Evolutionary conservation across 2,113 vertebrate species (phyloP), one percentile per base, ranked within the genome.

Genomic region (Clupea harengus): DNA sequence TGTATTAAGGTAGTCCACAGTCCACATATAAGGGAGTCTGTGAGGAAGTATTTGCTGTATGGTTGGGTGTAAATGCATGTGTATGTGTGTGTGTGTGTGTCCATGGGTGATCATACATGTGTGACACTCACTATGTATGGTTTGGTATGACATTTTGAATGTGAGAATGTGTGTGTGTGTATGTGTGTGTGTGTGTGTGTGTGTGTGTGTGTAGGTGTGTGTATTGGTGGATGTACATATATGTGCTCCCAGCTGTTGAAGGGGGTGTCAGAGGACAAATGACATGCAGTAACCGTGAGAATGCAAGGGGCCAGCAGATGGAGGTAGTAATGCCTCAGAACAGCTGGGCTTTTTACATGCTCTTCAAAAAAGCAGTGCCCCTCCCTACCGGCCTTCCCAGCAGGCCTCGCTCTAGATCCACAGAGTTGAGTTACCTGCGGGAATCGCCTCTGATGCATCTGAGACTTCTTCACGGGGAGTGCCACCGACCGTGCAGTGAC

Each of bases 221-320:
- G 32, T 18, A 50, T 52, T 45, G 44, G 44, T 83, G 83, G 45
- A 39, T 2, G 82, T 45, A 32, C 64, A 82, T 46, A 86, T 80
- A 81, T 88, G 22, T 15, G 17, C 78, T 83, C 86, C 91, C 90
- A 93, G 89, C 92, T 92, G 90, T 91, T 90, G 84, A 52, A 54
- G 64, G 81, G 46, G 57, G 81, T 50, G 57, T 86, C 81, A 83
- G 86, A 82, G 84, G 84, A 82, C 57, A 82, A 60, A 60, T 86
- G 86, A 87, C 85, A 87, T 78, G 81, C 44, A 39, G 85, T 50
- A 83, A 75, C 85, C 89, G 85, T 89, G 86, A 86, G 88, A 90
- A 90, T 50, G 44, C 3, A n/a, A 2, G 11, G 57, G 25, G 52
- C 50, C 45, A 82, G 57, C 45, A 49, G 60, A 28, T 67, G 75